Evolutionary conservation across 2,113 vertebrate genomes (phyloP), one percentile per base, ranked within the genome.

Genomic region (Butastur rufipennis): DNA sequence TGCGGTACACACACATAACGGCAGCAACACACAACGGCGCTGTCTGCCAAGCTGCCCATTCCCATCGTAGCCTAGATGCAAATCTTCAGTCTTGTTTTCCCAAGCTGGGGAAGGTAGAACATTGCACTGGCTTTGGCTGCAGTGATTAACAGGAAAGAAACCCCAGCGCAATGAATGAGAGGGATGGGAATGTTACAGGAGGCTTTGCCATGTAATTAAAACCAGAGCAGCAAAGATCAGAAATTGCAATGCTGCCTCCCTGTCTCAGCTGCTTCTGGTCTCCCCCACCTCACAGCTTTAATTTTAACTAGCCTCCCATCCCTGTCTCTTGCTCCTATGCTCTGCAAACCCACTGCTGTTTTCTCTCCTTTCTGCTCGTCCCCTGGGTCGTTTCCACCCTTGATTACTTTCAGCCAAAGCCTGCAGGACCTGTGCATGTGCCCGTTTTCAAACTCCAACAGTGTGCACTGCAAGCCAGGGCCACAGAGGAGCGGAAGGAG

Each of bases 1-100:
- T 38, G 70, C 0, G 0, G 27, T 62, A 14, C 80, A 9, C 26
- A 14, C 12, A 2, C 34, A 0, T 18, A 56, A 32, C 0, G 5
- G 62, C 53, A 88, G 74, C 45, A 71, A 7, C 47, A 31, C 81
- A 56, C 43, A 9, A 29, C 1, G 3, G 42, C 0, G 0, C 77
- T 86, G 56, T 50, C 80, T 95, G 93, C 83, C 92, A 40, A 63
- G 63, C 50, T 81, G 70, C 32, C 71, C 14, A 0, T 67, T 89
- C 58, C 71, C 36, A 2, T 15, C 0, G 0, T 4, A 14, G 22
- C 32, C 36, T 21, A 14, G 43, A 59, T 43, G 31, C 42, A 78
- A 36, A 58, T 16, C 17, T 65, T 42, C 21, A 17, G 48, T 14
- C 63, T 79, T 22, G 27, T 16, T 88, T 45, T 79, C 36, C 82